These are phyloP conservation scores for Stegodyphus dumicola DNA, from an alignment of 1,140 invertebrate species.

Conservation along the genomic window DNA sequence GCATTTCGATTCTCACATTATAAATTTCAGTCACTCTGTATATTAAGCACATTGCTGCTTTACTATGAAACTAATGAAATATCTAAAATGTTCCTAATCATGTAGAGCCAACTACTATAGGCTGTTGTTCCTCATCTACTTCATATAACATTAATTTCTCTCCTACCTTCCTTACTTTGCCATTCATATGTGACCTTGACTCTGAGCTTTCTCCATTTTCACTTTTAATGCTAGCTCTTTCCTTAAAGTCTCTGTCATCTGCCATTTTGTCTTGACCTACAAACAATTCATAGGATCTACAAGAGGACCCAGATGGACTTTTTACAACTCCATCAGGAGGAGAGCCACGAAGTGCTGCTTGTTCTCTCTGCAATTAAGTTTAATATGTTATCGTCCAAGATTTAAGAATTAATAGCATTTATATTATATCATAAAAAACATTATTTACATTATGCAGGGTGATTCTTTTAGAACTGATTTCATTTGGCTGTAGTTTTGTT, in stretches of 20 bases:
- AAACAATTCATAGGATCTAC: slow-evolving; percentile 89
- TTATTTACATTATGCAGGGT: too few species aligned
- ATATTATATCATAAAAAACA: too few species aligned
- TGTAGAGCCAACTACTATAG: slow-evolving; percentile 14
- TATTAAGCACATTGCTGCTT: slow-evolving; percentile 16
- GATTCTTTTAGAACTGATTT: too few species aligned
- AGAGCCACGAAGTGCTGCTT: slow-evolving; percentile 67
- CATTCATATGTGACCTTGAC: slow-evolving; percentile 66
- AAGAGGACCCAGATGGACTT: slow-evolving; percentile 88
- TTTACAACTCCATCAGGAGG: slow-evolving; percentile 74
- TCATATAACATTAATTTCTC: slow-evolving; percentile 31
- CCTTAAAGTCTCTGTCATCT: slow-evolving; percentile 86
- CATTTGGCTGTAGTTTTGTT: too few species aligned
- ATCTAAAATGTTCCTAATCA: too few species aligned
- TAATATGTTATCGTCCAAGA: too few species aligned
- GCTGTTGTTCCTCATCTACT: slow-evolving; percentile 57
- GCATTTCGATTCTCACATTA: neutral
- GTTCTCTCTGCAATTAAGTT: slow-evolving; percentile 63
- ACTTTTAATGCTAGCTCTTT: slow-evolving; percentile 90
- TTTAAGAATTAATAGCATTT: too few species aligned
- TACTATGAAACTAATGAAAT: too few species aligned
- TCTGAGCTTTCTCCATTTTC: slow-evolving; percentile 76
- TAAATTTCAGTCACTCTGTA: slow-evolving; percentile 33
- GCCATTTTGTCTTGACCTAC: slow-evolving; percentile 71
- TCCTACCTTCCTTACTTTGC: slow-evolving; percentile 85